A percentile compares a stretch with the other conserved stretches of the same genome.
Conservation (phyloP, 1,140 invertebrate genomes). For the Sycophaga agraensis region DNA sequence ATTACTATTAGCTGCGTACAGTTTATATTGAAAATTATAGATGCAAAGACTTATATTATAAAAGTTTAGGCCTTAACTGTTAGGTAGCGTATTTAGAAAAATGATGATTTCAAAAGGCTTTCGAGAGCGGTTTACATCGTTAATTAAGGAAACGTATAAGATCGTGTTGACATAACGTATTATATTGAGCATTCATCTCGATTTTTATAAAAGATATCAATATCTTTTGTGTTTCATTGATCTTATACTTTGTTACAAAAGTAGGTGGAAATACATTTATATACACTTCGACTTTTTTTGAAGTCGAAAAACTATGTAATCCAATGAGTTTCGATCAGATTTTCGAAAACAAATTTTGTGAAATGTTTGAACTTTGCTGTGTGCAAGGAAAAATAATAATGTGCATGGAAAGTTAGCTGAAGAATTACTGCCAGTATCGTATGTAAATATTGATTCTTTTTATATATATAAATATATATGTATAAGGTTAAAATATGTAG, state of each 20-base stretch:
- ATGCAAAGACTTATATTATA: constrained; percentile 25
- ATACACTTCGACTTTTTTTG: neutral
- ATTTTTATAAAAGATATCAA: neutral
- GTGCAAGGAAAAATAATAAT: constrained; percentile 5
- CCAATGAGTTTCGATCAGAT: neutral
- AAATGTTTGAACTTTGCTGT: constrained; percentile 9
- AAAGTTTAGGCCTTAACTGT: constrained; percentile 24
- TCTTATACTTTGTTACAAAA: constrained; percentile 23
- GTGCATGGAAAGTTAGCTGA: constrained; percentile 16
- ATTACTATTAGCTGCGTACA: neutral
- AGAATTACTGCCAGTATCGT: constrained; percentile 49
- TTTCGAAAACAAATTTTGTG: neutral
- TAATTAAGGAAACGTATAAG: constrained; percentile 12
- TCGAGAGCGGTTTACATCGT: constrained; percentile 19
- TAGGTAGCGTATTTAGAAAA: constrained; percentile 17
- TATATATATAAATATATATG: too few species aligned
- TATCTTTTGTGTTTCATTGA: constrained; percentile 13
- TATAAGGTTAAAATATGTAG: constrained; percentile 22
- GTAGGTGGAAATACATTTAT: neutral
- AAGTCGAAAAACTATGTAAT: constrained; percentile 11
- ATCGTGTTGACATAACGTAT: neutral
- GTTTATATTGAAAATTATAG: constrained; percentile 15
- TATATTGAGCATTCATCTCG: constrained; percentile 7
- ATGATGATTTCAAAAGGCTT: constrained; percentile 22
- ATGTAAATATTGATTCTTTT: constrained; percentile 45